Conservation (phyloP, 2,888 invertebrate species). For the Thyatira batis region DNA sequence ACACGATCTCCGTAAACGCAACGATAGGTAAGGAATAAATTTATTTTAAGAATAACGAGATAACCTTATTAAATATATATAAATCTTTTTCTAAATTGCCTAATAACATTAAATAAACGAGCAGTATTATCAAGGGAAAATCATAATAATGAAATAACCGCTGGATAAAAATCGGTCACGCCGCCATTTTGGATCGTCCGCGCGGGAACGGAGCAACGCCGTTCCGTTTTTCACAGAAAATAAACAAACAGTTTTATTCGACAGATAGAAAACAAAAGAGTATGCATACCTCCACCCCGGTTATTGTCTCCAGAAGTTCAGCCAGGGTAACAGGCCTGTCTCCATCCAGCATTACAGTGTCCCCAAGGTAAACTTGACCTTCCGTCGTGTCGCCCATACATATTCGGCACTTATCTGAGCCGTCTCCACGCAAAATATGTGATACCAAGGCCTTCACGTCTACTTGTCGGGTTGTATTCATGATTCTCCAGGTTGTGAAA, state of each 20-base stretch:
- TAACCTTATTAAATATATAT: too few species aligned
- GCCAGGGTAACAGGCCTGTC: conserved; percentile 68
- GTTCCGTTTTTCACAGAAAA: conserved; percentile 76
- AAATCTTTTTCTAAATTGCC: neutral
- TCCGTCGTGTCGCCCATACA: conserved; percentile 75
- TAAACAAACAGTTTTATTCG: conserved; percentile 44
- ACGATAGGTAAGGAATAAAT: too few species aligned
- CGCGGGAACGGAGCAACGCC: conserved; percentile 59
- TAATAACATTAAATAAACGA: neutral
- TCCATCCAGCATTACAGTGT: conserved; percentile 74
- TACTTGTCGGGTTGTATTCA: conserved; percentile 65
- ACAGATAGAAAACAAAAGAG: conserved; percentile 18
- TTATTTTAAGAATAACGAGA: too few species aligned
- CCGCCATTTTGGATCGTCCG: conserved; percentile 58
- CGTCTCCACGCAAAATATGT: conserved; percentile 74
- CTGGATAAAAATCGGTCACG: neutral
- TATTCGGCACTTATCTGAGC: conserved; percentile 70
- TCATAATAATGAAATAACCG: neutral
- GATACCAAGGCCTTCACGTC: conserved; percentile 72
- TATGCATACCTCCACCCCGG: conserved; percentile 67
- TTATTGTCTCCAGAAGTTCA: conserved; percentile 66
- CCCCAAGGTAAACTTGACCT: conserved; percentile 71
- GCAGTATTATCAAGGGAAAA: conserved; percentile 20
- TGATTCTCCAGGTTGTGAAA: neutral
- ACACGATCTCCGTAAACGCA: conserved; percentile 30